phyloP scores from a whole-genome alignment of 2,113 vertebrate species.

The Peucedramus taeniatus region DNA sequence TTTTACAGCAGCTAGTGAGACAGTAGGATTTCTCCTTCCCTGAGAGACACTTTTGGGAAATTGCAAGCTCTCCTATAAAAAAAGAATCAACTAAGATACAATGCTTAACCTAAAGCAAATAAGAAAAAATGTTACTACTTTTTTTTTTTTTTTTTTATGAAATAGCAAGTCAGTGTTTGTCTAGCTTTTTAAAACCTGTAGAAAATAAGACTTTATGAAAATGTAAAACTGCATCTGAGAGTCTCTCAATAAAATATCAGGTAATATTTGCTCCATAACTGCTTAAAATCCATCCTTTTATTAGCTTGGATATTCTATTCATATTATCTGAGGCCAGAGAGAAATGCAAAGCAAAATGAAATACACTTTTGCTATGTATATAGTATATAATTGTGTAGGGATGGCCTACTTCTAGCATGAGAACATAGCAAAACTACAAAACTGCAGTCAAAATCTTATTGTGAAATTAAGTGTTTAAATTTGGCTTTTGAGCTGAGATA shows the following conservation, averaged over 20 bases:
- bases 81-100: not conserved
- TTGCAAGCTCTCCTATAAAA: not conserved
- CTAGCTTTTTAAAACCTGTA: not conserved
- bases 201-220: not conserved
- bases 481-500: not conserved
- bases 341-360: not conserved
- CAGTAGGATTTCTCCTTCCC: not conserved
- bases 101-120: not conserved
- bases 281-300: not conserved
- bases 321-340: not conserved
- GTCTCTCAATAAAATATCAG: not conserved
- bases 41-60: not conserved
- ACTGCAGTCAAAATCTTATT: not conserved
- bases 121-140: not conserved
- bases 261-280: not conserved
- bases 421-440: not conserved
- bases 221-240: not conserved
- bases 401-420: not conserved
- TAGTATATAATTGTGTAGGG: not conserved
- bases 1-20: not conserved
- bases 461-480: not conserved
- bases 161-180: not conserved
- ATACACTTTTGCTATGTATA: not conserved
- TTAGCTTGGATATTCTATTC: not conserved
- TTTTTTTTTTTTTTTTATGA: not conserved